Evolutionary conservation across 2,113 vertebrate genomes (phyloP), one percentile per base, ranked within the genome.

Genomic region (Hypocryptadius cinnamomeus): DNA sequence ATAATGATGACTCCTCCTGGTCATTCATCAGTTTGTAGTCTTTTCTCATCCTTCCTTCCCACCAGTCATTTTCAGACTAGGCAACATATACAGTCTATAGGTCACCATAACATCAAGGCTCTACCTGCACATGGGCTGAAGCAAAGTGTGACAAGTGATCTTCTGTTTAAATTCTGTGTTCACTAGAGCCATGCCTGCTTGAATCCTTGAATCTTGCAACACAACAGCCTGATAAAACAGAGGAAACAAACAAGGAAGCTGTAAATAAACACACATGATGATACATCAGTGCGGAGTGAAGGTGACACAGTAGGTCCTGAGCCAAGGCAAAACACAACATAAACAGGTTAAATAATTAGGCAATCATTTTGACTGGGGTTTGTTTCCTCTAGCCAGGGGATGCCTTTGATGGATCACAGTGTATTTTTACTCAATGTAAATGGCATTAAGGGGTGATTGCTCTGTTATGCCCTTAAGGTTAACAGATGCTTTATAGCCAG

Each of bases 291-390:
- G 61, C 44, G 11, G 15, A 51, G 28, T 6, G 16, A 74, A 71
- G 39, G 76, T 68, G 56, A 74, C 61, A 57, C 33, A n/a, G 42
- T 5, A 31, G 39, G 16, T 74, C 84, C 63, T 37, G 48, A 91
- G 28, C 42, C 59, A 37, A 82, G 25, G 44, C 57, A 71, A 74
- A 92, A 44, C 17, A 40, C 25, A 37, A 24, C 9, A 39, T 59
- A 84, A 90, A 78, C 40, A 74, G 65, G 18, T 78, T 78, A 73
- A 81, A 87, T 70, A 65, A 87, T 57, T 30, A 87, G 56, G 50
- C 30, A 11, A 54, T 45, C 9, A 30, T 35, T 81, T 23, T 73
- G 70, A 35, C 65, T 59, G n/a, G 0, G 8, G 27, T 73, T 59
- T 66, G 39, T 76, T 91, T 66, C 53, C 61, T 68, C 22, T 53